Conservation (phyloP, 2,888 invertebrate genomes). For the Trichogramma evanescens region DNA sequence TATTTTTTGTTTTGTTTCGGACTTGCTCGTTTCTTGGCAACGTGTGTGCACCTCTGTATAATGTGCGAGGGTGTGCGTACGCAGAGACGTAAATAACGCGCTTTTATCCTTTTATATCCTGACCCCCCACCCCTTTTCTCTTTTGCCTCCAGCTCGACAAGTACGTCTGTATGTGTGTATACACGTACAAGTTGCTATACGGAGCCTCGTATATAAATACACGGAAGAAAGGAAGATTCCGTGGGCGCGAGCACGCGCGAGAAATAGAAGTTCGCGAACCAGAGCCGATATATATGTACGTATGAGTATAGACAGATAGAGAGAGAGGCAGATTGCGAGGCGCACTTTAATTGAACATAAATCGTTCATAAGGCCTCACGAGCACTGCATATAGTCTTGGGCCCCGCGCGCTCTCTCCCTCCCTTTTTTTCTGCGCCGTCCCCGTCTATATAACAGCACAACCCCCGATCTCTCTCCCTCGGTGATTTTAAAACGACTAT, state of each 20-base stretch:
- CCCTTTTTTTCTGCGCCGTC: neutral
- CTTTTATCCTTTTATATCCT: neutral
- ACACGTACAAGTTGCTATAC: conserved; percentile 23
- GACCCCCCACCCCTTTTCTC: conserved; percentile 33
- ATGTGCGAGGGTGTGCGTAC: too few relatives aligned
- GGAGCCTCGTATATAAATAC: neutral
- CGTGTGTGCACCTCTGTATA: too few relatives aligned
- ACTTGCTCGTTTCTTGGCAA: too few relatives aligned
- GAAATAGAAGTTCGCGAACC: neutral
- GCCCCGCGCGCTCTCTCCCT: too few relatives aligned
- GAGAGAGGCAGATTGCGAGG: conserved; percentile 29
- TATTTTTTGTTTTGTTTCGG: too few relatives aligned
- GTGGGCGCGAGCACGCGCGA: conserved; percentile 1
- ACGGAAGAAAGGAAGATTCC: conserved; percentile 5
- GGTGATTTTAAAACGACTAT: conserved; percentile 34
- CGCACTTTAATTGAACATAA: conserved; percentile 37
- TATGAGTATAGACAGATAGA: neutral
- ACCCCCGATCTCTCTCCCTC: conserved; percentile 10
- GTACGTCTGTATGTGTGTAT: conserved; percentile 29
- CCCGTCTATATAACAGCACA: neutral
- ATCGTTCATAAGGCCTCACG: conserved; percentile 33
- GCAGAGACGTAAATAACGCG: too few relatives aligned
- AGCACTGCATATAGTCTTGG: too few relatives aligned
- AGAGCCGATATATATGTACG: conserved; percentile 8
- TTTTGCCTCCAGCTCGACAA: conserved; percentile 9